Base-by-base conservation (phyloP, 92 coral and sea anemone species). In the Heliopora coerulea region DNA sequence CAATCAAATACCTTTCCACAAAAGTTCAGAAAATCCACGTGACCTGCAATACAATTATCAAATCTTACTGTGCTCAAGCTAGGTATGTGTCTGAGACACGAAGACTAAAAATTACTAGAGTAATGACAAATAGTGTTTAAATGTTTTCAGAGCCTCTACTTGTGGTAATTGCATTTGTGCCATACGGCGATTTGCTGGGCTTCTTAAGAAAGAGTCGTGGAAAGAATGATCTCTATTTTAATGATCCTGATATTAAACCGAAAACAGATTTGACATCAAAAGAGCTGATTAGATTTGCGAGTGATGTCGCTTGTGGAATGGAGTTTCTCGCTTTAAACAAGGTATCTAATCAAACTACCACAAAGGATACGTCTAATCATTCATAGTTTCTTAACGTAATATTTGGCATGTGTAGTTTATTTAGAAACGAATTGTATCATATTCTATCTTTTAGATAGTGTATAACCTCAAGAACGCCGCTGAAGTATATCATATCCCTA, bases 171-270 rank as follows among this genome's bases (percentile, higher is more conserved):
- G 74, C 44, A 20, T 67, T 67, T 18, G 59, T 67, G 17, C 74
- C 59, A 44, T 67, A 25, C 26, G 74, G 74, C 6, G 74, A 67
- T 48, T 29, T 67, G 24, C 14, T 67, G 74, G 74, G 74, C 24
- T 67, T 44, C 29, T 19, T 67, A 13, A 67, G 74, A 48, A 67
- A 67, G 54, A 0, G 26, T 11, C 44, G 74, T 44, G 74, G 74
- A 37, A 41, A 44, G 1, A n/a, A 48, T 9, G 74, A 67, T 13
- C 18, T 21, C 1, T 67, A 59, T 29, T 67, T 44, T 48, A 26
- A 0, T 44, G 58, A 67, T 20, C 33, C 59, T 67, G 59, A 67
- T 26, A 19, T 44, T 67, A 58, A 24, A 8, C 74, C 74, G 26
- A 28, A 3, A 11, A 30, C 58, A 0, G 14, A 27, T n/a, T 12